phyloP scores from a whole-genome alignment of 2,113 vertebrate species.

The Halichoerus grypus region DNA sequence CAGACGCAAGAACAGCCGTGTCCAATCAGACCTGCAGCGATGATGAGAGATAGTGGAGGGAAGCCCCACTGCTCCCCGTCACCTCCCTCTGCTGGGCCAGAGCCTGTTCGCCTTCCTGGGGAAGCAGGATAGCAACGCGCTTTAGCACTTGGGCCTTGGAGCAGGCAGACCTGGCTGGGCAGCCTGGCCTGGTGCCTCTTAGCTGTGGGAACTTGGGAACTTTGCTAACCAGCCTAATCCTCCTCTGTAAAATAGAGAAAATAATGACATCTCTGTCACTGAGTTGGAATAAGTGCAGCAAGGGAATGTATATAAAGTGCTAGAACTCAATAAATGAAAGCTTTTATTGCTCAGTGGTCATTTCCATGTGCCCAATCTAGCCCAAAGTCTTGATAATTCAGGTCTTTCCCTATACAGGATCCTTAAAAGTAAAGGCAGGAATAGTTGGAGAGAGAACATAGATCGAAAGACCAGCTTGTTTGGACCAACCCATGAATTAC shows the following conservation, averaged over 20 bases:
- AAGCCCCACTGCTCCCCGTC: fast-evolving
- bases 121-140: background rate
- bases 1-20: background rate
- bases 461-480: background rate
- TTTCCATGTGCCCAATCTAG: background rate
- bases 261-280: background rate
- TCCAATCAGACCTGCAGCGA: background rate
- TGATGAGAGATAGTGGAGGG: background rate
- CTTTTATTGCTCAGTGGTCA: background rate
- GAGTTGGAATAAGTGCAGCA: background rate
- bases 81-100: background rate
- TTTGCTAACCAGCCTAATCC: background rate
- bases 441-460: background rate
- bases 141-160: background rate
- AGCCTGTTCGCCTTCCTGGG: background rate
- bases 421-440: background rate
- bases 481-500: background rate
- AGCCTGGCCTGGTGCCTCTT: background rate
- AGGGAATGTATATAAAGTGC: background rate
- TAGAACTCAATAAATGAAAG: background rate
- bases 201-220: background rate
- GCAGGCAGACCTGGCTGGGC: background rate
- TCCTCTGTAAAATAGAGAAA: background rate
- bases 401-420: background rate
- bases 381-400: background rate